Evolutionary conservation across 2,888 invertebrate genomes (phyloP), one percentile per base, ranked within the genome.

Genomic region (Orthosia gracilis): DNA sequence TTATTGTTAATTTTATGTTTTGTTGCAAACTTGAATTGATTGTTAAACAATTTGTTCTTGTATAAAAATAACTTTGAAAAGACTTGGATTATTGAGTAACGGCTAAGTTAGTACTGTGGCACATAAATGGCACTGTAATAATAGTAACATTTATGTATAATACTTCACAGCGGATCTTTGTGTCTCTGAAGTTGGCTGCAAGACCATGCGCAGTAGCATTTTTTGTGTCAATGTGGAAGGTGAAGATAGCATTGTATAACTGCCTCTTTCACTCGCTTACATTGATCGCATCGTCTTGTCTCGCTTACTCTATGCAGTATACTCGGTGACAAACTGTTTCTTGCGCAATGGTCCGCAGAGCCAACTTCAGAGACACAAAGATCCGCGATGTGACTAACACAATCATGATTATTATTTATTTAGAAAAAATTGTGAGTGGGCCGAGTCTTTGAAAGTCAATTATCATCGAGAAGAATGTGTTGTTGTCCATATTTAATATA

Each of bases 1-100:
- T 57, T 74, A 61, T 59, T 64, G n/a, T 59, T 73, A 71, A 40
- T 40, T 40, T 54, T 67, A 54, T 62, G 40, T 58, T 61, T 80
- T 65, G 55, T 50, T 52, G 45, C 50, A 23, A 71, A 67, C 45
- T 62, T 71, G 12, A 40, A 40, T 40, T 57, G 17, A 31, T 73
- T 31, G 9, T 57, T 66, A 54, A 31, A 26, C 4, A 12, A 61
- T 63, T 58, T 49, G 12, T 78, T 73, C 45, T 64, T 13, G 49
- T 61, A 17, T 62, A 15, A 69, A 58, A 54, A 0, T 26, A 23
- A 59, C 11, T 4, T 23, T 31, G 7, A 49, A 57, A 12, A 23
- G 13, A 23, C 50, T 52, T 76, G 13, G 11, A 66, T 47, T 66
- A 31, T 23, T 47, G 23, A 54, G 31, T 66, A 67, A 76, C 23